A percentile compares a stretch with the other conserved stretches of the same genome.
phyloP scores from a whole-genome alignment of 2,797 vertebrate genomes.

The Furcifer pardalis region DNA sequence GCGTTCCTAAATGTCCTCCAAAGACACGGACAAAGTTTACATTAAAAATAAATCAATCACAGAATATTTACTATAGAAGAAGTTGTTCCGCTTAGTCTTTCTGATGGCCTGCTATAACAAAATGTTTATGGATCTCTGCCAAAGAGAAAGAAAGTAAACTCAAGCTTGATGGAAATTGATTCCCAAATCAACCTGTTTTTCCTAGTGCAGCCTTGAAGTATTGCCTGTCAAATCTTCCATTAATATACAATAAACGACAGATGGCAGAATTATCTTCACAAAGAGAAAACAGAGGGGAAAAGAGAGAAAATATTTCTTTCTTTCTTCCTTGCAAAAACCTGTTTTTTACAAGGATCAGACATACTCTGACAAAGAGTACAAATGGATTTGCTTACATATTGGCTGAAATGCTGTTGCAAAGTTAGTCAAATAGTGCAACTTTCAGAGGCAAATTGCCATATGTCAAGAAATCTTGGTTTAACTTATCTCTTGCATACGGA shows the following conservation, averaged over 20 bases:
- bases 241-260: neutral
- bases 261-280: neutral
- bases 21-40: neutral
- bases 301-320: too few species aligned
- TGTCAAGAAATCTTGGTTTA: too few species aligned
- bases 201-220: neutral
- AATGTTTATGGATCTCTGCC: neutral
- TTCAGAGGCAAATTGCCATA: neutral
- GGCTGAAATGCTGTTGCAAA: too few species aligned
- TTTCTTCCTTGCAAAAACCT: neutral
- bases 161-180: slow-evolving; percentile 38
- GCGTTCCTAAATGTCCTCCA: slow-evolving; percentile 1
- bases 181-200: slow-evolving; percentile 27
- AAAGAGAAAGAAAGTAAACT: slow-evolving; percentile 5
- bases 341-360: neutral
- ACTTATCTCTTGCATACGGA: too few species aligned
- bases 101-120: slow-evolving; percentile 28
- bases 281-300: neutral
- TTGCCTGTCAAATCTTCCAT: slow-evolving; percentile 15
- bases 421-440: too few species aligned
- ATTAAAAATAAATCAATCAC: neutral
- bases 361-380: neutral
- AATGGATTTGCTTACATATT: neutral
- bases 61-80: neutral
- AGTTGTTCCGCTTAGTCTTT: slow-evolving; percentile 25